Base-by-base conservation (phyloP, 2,113 vertebrate species). In the Halichoerus grypus region DNA sequence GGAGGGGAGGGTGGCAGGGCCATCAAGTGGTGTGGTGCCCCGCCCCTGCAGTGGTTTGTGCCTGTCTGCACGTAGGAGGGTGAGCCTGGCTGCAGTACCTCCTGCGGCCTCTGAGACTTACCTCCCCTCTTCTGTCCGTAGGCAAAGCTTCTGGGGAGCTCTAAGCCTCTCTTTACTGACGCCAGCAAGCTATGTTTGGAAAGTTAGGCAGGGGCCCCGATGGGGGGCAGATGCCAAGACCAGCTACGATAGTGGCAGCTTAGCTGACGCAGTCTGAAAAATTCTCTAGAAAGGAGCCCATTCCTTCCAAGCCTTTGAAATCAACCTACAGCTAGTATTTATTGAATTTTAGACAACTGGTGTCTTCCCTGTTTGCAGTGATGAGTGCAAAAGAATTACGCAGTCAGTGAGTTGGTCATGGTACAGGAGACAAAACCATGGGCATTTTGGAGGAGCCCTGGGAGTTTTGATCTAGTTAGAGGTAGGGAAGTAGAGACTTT, bases 11-110 rank as follows among this genome's bases (percentile, higher is more conserved):
- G 22, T 90, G 61, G 55, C 31, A 21, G 57, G 76, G 69, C 95
- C 80, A 22, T 91, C 53, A 5, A 5, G 33, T 2, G 2, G 36
- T 33, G 57, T 13, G 63, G 57, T 49, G 57, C 80, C 86, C 86
- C 61, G 1, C 97, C 94, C 80, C 88, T 49, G 84, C 97, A 5
- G 92, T 3, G 31, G n/a, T 19, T 0, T 96, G 98, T 98, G 98
- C 91, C 51, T 77, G 55, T 28, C 95, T 84, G 98, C 99, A 99
- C 98, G 98, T 98, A 99, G 97, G 87, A 79, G 63, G 81, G 71
- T 92, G 15, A 95, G 93, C 76, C 8, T 1, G 94, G 85, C 97
- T 98, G 98, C 98, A 98, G 96, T 99, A 97, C 97, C 94, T 49
- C 42, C 0, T 0, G 8, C 93, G 63, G 96, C 98, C 97, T 36